A percentile compares a stretch with the other conserved stretches of the same genome.
Evolutionary conservation across 1,140 invertebrate genomes (phyloP).

Genomic region (Nebria ingens): DNA sequence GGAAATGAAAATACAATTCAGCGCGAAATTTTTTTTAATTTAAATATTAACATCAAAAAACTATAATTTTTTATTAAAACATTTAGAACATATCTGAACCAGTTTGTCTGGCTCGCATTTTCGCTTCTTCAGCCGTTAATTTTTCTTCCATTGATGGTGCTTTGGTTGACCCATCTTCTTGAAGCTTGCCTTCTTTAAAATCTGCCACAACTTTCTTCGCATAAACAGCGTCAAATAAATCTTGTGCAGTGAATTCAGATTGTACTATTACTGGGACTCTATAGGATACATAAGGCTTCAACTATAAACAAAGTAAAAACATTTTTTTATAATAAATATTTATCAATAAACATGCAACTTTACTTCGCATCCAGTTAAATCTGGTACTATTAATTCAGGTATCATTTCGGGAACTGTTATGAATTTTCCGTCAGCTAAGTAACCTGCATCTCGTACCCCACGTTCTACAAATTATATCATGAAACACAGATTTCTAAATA

Average conservation of each 20-base stretch:
- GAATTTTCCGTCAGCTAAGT: conserved; percentile 43
- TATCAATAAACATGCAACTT: no score
- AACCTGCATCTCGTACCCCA: conserved; percentile 53
- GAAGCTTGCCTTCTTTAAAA: conserved; percentile 59
- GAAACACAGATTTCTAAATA: conserved; percentile 6
- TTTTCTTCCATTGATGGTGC: conserved; percentile 63
- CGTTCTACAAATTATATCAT: conserved; percentile 38
- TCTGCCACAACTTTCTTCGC: conserved; percentile 68
- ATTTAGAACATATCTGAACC: conserved; percentile 65
- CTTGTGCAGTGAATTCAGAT: conserved; percentile 69
- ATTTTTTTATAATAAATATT: not conserved
- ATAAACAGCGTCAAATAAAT: conserved; percentile 78
- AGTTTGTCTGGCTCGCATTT: conserved; percentile 52
- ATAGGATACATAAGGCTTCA: conserved; percentile 93
- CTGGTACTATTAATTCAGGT: conserved; percentile 85
- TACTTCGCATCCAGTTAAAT: conserved; percentile 63
- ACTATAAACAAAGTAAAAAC: conserved; percentile 35
- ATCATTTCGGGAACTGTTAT: conserved; percentile 75
- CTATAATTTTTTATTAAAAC: no score
- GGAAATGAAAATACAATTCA: no score
- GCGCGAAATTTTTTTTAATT: no score
- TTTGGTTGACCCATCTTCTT: conserved; percentile 51
- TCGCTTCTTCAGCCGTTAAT: conserved; percentile 60
- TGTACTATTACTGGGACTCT: conserved; percentile 59
- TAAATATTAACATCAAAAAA: no score